Base-by-base conservation (phyloP, 1,140 invertebrate species). In the Lordiphosa mommai region DNA sequence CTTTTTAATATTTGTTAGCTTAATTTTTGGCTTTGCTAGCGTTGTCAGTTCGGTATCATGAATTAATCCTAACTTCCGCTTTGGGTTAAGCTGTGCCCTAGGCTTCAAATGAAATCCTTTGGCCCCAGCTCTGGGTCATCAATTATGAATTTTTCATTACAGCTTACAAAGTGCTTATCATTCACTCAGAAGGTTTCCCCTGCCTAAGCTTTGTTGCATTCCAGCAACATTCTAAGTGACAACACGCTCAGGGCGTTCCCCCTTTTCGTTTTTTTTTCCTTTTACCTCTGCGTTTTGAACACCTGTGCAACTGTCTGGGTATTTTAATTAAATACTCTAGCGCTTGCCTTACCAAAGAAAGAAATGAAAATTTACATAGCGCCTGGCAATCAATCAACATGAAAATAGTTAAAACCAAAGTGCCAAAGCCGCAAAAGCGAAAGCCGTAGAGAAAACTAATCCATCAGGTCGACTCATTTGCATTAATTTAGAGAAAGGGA, bases 381-480 rank as follows among this genome's bases (percentile, higher is more conserved):
- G 30, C 10, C 17, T 16, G 34, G 12, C 61, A 38, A 80, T 80
- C 76, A 73, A 72, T 80, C 76, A 80, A 43, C 51, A 13, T 17
- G 48, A 43, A 65, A 61, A 56, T 60, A 47, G 46, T 65, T 46
- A 23, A 30, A 49, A 47, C 41, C 59, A 36, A 49, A 61, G 49
- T 67, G 55, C 10, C 13, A 36, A 67, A 82, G 69, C 66, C 71
- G 16, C 61, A 53, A 32, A 38, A 30, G 38, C 40, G 57, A 65
- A 65, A 52, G 66, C 43, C 53, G 16, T 30, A 32, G 7, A 46
- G 46, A 58, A 48, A 70, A 70, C 69, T 64, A 73, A 79, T 73
- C 64, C 73, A 80, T 80, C 74, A 79, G 76, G 32, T 40, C 17
- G 27, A 48, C 48, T 70, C 65, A 79, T 74, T 76, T 79, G 70